Base-by-base conservation (phyloP, 2,888 invertebrate genomes). In the Leptopilina drosophilae region DNA sequence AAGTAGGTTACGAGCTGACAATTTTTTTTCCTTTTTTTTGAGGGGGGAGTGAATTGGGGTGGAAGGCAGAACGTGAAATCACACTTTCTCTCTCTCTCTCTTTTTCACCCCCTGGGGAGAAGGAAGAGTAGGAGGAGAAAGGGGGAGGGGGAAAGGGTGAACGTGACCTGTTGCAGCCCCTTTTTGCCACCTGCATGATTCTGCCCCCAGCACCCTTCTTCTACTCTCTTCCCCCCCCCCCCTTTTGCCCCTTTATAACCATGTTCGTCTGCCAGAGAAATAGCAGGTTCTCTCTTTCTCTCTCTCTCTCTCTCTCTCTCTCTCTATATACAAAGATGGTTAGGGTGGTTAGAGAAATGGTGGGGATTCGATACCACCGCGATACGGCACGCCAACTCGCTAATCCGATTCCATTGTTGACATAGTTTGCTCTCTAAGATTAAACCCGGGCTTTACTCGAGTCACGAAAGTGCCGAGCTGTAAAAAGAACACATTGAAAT, bases 371-470 rank as follows among this genome's bases (percentile, higher is more conserved):
- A 84, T 86, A 83, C 40, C 79, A 75, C 65, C 78, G 85, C 82
- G 87, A 87, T 87, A 87, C 82, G 84, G 84, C 87, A 88, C 87
- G 86, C 76, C 82, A 78, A 80, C 83, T 81, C 79, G 84, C 84
- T 87, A 87, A 88, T 87, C 86, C 85, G 84, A 87, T 87, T 83
- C 81, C 85, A 83, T 83, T 86, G 86, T 88, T 85, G 86, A 85
- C 84, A 82, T 82, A 82, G 83, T 85, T 85, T 83, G 78, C 80
- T 81, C 84, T 84, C 79, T 83, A 83, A 85, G 87, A 86, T 86
- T 85, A 87, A 86, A 84, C 75, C 76, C 26, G 53, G 73, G 73
- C 73, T 73, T 73, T 73, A 73, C 73, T 56, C 56, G 73, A 73
- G 73, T 56, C 73, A 73, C 73, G 73, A 56, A 73, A 73, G 56